A percentile compares a stretch with the other conserved stretches of the same genome.
phyloP scores from a whole-genome alignment of 2,888 invertebrate species.

The Falcaria lacertinaria region DNA sequence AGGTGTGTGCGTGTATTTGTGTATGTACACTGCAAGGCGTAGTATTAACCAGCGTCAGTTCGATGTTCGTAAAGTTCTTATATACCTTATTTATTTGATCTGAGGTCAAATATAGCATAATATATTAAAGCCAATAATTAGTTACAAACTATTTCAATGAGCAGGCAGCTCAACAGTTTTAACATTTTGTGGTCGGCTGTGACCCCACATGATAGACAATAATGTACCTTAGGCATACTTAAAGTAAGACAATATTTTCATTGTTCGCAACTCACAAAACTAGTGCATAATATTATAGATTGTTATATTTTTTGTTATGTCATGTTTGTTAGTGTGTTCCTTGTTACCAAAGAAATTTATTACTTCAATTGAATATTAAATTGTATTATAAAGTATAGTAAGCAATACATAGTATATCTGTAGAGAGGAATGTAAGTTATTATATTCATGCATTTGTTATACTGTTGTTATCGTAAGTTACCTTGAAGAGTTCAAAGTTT shows the following conservation, averaged over 20 bases:
- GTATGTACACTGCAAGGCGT: no score
- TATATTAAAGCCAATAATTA: neutral
- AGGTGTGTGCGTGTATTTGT: no score
- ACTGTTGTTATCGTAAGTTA: constrained; percentile 59
- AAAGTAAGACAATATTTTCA: constrained; percentile 50
- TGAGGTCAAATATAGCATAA: constrained; percentile 1
- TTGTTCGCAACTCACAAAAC: constrained; percentile 47
- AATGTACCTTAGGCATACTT: constrained; percentile 8
- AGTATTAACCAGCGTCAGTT: no score
- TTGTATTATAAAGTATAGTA: constrained; percentile 48
- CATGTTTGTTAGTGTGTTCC: constrained; percentile 73
- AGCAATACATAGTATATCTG: constrained; percentile 57
- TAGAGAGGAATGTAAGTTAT: constrained; percentile 20
- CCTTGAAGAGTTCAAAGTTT: constrained; percentile 68
- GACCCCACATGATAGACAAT: neutral
- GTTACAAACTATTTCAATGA: neutral
- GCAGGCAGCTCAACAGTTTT: constrained; percentile 3
- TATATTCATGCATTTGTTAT: constrained; percentile 60
- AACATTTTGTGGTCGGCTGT: neutral
- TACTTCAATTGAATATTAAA: constrained; percentile 34
- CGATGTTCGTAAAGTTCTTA: no score
- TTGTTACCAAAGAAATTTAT: constrained; percentile 76
- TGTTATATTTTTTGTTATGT: constrained; percentile 74
- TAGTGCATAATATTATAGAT: constrained; percentile 39
- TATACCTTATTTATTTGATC: no score